Evolutionary conservation across 2,797 vertebrate species (phyloP).

Genomic region (Cossypha heuglini): DNA sequence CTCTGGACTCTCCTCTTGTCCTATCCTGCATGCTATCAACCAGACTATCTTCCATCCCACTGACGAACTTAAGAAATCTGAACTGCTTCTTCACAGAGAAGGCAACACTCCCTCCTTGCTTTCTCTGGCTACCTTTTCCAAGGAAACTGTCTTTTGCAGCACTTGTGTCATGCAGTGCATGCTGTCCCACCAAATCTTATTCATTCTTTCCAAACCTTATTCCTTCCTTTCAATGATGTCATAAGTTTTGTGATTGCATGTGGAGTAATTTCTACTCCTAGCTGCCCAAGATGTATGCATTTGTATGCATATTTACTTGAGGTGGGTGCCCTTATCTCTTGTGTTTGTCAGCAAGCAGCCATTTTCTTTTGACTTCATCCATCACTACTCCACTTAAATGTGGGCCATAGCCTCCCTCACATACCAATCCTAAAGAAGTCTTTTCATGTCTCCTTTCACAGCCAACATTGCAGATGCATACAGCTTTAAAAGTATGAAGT

Average conservation of each 20-base stretch:
- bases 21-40: neutral
- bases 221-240: neutral
- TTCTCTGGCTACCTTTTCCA: neutral
- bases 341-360: neutral
- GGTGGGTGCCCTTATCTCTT: neutral
- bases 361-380: neutral
- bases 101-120: neutral
- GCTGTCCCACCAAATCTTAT: neutral
- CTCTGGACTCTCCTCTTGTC: neutral
- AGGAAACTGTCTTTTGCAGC: neutral
- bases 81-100: neutral
- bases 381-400: neutral
- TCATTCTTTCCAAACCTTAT: neutral
- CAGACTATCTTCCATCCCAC: neutral
- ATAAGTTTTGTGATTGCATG: neutral
- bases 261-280: neutral
- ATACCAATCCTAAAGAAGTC: neutral
- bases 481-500: neutral
- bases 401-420: neutral
- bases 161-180: neutral
- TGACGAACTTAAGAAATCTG: neutral
- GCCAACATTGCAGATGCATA: neutral
- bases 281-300: neutral
- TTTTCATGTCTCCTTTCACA: neutral
- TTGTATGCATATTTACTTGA: neutral